Percentiles rank a stretch among this genome's conserved stretches.
phyloP scores from a whole-genome alignment of 1,140 invertebrate species.

The Muscidifurax raptorellus region DNA sequence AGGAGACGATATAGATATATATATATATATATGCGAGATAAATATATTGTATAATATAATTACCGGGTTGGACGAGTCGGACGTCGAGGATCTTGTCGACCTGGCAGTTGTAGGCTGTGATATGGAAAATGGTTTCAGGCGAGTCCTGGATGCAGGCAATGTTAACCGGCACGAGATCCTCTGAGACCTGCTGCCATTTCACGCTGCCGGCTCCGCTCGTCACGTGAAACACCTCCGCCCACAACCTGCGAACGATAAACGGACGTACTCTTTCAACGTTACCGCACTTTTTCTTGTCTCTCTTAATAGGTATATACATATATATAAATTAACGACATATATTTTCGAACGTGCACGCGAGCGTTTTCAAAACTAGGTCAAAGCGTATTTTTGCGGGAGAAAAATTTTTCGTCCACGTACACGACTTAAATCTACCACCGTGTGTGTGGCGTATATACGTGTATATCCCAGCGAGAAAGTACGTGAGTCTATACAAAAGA shows the following conservation, averaged over 20 bases:
- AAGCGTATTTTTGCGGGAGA: background rate
- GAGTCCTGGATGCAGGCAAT: conserved; percentile 97
- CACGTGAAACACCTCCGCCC: conserved; percentile 98
- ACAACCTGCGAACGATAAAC: conserved; percentile 82
- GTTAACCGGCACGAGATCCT: conserved; percentile 97
- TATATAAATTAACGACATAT: background rate
- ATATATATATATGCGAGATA: background rate
- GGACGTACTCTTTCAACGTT: background rate
- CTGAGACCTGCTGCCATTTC: conserved; percentile 97
- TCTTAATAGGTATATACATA: background rate
- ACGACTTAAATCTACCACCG: background rate
- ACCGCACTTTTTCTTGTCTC: background rate
- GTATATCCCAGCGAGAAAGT: background rate
- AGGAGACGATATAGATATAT: background rate
- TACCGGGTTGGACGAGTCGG: conserved; percentile 96
- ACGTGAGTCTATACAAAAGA: background rate
- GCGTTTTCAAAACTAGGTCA: background rate
- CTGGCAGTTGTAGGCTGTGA: conserved; percentile 98
- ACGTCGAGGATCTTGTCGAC: conserved; percentile 99
- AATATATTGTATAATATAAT: conserved; percentile 49
- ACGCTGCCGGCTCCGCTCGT: conserved; percentile 91
- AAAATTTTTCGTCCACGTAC: background rate
- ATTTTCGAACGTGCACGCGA: no score
- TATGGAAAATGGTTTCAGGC: conserved; percentile 97
- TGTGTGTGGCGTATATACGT: background rate